Evolutionary conservation across 2,888 invertebrate genomes (phyloP).

Genomic region (Leucozona laternaria): DNA sequence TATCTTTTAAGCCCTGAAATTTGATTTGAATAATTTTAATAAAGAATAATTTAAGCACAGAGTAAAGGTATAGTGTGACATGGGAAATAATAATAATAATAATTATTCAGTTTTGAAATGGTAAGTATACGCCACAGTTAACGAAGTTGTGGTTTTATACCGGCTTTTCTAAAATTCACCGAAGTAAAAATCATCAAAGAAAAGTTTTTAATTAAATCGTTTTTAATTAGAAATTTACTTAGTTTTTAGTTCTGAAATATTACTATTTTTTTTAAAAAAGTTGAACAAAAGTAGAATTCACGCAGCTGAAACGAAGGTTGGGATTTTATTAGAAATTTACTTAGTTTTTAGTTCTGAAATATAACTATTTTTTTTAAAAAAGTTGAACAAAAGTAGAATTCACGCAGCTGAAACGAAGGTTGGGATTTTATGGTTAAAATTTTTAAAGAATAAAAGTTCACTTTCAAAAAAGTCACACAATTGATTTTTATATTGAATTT

Average conservation of each 20-base stretch:
- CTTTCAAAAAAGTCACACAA: too few relatives aligned
- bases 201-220: neutral
- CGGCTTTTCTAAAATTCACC: neutral
- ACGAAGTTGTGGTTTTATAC: neutral
- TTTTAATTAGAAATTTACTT: neutral
- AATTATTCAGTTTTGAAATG: slow-evolving; percentile 20
- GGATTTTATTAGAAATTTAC: neutral
- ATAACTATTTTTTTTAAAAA: too few relatives aligned
- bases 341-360: neutral
- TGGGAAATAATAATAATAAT: slow-evolving; percentile 12
- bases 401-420: too few relatives aligned
- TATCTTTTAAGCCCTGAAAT: slow-evolving; percentile 4
- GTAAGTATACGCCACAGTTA: neutral
- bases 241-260: neutral
- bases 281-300: too few relatives aligned
- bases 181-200: neutral
- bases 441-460: too few relatives aligned
- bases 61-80: neutral
- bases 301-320: too few relatives aligned
- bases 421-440: neutral
- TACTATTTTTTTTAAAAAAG: too few relatives aligned
- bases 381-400: too few relatives aligned
- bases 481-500: too few relatives aligned
- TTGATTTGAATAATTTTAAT: slow-evolving; percentile 7
- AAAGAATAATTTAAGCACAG: neutral